Percentiles rank a stretch among this genome's conserved stretches.
These are phyloP conservation scores for Alectura lathami DNA, from an alignment of 2,113 vertebrate species.

Conservation along the genomic window DNA sequence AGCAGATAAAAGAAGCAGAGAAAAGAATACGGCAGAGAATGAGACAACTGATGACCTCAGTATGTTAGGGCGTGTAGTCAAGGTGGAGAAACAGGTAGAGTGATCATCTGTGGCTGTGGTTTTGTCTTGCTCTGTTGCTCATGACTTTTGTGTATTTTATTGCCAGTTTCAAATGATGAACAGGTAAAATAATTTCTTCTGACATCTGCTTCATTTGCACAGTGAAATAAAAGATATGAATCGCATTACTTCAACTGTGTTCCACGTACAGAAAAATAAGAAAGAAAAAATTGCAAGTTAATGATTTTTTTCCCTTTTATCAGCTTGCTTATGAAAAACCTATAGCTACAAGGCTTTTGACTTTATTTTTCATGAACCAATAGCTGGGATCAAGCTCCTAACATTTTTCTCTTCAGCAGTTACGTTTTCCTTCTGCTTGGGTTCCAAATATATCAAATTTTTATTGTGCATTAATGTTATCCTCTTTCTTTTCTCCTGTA, in stretches of 20 bases:
- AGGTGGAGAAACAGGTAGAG: constrained; percentile 95
- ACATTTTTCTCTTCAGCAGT: not conserved
- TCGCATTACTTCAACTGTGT: not conserved
- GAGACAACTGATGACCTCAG: constrained; percentile 92
- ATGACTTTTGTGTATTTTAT: not conserved
- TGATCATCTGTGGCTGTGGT: not conserved
- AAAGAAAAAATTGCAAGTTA: not conserved
- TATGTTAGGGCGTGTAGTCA: constrained; percentile 95
- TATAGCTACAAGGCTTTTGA: not conserved
- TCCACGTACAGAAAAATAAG: not conserved
- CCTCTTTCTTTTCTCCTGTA: constrained; percentile 44
- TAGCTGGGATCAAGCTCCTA: not conserved
- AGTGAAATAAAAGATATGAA: not conserved
- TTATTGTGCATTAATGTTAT: not conserved
- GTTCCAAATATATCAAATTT: not conserved
- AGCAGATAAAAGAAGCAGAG: constrained; percentile 91
- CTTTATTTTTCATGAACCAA: not conserved
- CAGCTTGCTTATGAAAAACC: not conserved
- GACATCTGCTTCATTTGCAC: not conserved
- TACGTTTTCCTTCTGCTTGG: not conserved
- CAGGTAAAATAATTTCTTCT: not conserved
- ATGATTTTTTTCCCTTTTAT: not conserved
- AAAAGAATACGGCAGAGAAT: constrained; percentile 90
- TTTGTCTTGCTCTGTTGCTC: not conserved
- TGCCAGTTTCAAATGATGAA: not conserved